phyloP scores from a whole-genome alignment of 2,797 vertebrate genomes.

The Heterohyrax brucei region DNA sequence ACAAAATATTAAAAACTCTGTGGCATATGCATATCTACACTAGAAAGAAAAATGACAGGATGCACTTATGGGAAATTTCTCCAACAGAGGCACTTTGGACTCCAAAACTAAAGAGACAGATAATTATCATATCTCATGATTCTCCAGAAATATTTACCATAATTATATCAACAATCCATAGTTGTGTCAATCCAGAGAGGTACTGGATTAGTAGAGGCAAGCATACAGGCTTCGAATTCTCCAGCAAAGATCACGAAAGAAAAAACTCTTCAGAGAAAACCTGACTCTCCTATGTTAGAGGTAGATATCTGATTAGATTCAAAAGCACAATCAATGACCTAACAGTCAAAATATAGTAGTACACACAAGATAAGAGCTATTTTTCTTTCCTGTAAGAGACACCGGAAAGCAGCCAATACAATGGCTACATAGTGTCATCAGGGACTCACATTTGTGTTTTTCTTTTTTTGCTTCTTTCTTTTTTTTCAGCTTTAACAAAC shows the following conservation, averaged over 20 bases:
- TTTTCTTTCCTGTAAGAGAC: conserved; percentile 34
- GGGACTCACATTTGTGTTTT: neutral
- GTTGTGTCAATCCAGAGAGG: neutral
- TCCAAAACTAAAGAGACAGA: neutral
- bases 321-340: neutral
- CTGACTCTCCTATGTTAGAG: neutral
- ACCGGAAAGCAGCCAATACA: neutral
- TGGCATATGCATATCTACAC: neutral
- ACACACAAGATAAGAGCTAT: neutral
- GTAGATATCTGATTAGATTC: neutral
- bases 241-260: conserved; percentile 28
- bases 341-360: conserved; percentile 42
- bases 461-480: neutral
- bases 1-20: conserved; percentile 62
- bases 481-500: too few species aligned
- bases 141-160: neutral
- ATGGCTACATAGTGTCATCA: neutral
- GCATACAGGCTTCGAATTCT: neutral
- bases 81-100: conserved; percentile 2
- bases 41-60: conserved; percentile 33
- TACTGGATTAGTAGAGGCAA: conserved; percentile 14
- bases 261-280: conserved; percentile 11
- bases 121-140: neutral
- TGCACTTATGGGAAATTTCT: conserved; percentile 7
- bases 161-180: neutral